Base-by-base conservation (phyloP, 2,113 vertebrate genomes). In the Physeter macrocephalus region DNA sequence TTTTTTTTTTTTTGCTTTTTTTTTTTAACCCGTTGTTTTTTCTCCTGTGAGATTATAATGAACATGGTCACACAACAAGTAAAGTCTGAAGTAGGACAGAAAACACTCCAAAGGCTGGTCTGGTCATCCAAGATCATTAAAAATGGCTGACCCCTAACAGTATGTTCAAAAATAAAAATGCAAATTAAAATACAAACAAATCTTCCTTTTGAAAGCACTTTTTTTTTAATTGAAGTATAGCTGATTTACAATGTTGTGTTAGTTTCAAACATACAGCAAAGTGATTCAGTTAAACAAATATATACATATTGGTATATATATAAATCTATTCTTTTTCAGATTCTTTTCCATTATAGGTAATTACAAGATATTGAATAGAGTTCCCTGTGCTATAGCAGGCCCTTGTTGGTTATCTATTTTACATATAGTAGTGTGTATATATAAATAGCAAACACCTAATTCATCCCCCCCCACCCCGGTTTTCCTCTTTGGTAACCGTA, bases 161-260 rank as follows among this genome's bases (percentile, higher is more conserved):
- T 99, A 99, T 10, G 41, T 49, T 99, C 99, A 99, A 99, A 99
- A 99, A 99, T 99, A 99, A 99, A 99, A 99, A 99, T 99, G 99
- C 99, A 99, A 99, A 99, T 99, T 99, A 99, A 83, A 99, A 99
- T 99, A 99, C 99, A 99, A 99, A 99, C 99, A 80, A 81, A 39
- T 99, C 34, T 98, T 99, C 98, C 98, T 98, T 98, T 77, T 99
- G 92, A 98, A 99, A 98, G 98, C 98, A 98, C 95, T 97, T n/a
- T 78, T 77, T 49, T 27, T 3, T 0, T 0, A 77, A 78, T 13
- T 7, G 5, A 12, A 2, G 6, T 52, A 52, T 2, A 78, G 75
- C 20, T 78, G 75, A 52, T n/a, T n/a, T 52, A 52, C 46, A 52
- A 52, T 11, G 43, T 3, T 52, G 31, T 12, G 31, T 78, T 52